Conservation (phyloP, 2,888 invertebrate species). For the Desoria tigrina region DNA sequence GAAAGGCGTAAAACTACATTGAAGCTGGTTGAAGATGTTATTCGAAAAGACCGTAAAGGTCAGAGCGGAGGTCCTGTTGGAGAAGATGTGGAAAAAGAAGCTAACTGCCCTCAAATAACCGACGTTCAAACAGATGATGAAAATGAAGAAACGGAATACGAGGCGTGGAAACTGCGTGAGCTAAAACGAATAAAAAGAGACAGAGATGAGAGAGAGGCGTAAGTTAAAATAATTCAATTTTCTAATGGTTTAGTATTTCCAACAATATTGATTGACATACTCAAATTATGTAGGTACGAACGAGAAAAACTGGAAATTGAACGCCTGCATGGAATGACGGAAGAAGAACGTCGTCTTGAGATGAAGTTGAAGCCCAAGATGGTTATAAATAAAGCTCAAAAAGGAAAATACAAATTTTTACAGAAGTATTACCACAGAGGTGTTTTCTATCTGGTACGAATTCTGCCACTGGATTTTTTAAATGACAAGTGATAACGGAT, state of each 20-base stretch:
- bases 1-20: slow-evolving; percentile 85
- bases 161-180: slow-evolving; percentile 96
- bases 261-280: no score
- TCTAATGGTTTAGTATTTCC: neutral
- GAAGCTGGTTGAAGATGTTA: slow-evolving; percentile 84
- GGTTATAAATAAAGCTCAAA: slow-evolving; percentile 89
- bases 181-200: slow-evolving; percentile 94
- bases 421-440: slow-evolving; percentile 99
- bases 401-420: slow-evolving; percentile 98
- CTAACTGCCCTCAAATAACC: slow-evolving; percentile 66
- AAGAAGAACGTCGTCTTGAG: slow-evolving; percentile 91
- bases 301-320: slow-evolving; percentile 87
- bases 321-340: slow-evolving; percentile 86
- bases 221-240: slow-evolving; percentile 57
- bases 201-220: slow-evolving; percentile 91
- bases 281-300: slow-evolving; percentile 61
- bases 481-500: neutral
- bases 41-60: slow-evolving; percentile 72
- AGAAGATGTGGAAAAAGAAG: slow-evolving; percentile 43
- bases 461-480: neutral
- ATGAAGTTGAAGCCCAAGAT: slow-evolving; percentile 85
- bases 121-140: slow-evolving; percentile 93
- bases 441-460: slow-evolving; percentile 84
- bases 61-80: slow-evolving; percentile 1
- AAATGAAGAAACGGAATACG: slow-evolving; percentile 89